Evolutionary conservation across 2,113 vertebrate genomes (phyloP), one percentile per base, ranked within the genome.

Genomic region (Semicossyphus pulcher): DNA sequence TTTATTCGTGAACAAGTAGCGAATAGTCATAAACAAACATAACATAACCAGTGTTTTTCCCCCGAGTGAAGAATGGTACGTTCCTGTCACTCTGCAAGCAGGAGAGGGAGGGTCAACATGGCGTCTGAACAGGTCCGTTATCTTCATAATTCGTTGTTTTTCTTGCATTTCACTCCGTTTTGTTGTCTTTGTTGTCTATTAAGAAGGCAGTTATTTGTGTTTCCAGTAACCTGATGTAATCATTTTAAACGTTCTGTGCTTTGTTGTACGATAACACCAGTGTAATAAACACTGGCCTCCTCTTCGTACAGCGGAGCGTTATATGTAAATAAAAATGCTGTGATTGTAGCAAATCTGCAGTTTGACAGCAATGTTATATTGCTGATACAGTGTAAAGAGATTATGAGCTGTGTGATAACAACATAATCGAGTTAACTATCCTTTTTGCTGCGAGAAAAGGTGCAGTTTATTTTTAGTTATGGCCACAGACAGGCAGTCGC

Each of bases 111-210:
- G 86, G 86, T 83, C 82, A 93, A 93, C 88, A 95, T 95, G 94
- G 94, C 94, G 93, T 94, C 94, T 1, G 94, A 94, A 29, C 93
- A 95, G 94, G 94, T 95, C 92, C 87, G 93, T 91, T 88, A 89
- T 85, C 3, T 72, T 52, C 10, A 16, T 15, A 60, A 69, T 71
- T 53, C 81, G 4, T 62, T 59, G n/a, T 65, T 72, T 51, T 89
- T 78, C 5, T 57, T 72, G 9, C 10, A 7, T 72, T 78, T 36
- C 51, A 31, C 18, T 60, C 2, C 1, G 1, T 11, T 31, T 26
- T 44, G 18, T 28, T 8, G 0, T n/a, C 5, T 5, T 3, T 5
- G 10, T 5, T 26, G 2, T 11, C 1, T 34, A 2, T n/a, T 21
- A 16, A 39, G 4, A 10, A 0, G 1, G 0, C 2, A 12, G 1